Evolutionary conservation across 2,113 vertebrate species (phyloP), one percentile per base, ranked within the genome.

Genomic region (Hoplias malabaricus): DNA sequence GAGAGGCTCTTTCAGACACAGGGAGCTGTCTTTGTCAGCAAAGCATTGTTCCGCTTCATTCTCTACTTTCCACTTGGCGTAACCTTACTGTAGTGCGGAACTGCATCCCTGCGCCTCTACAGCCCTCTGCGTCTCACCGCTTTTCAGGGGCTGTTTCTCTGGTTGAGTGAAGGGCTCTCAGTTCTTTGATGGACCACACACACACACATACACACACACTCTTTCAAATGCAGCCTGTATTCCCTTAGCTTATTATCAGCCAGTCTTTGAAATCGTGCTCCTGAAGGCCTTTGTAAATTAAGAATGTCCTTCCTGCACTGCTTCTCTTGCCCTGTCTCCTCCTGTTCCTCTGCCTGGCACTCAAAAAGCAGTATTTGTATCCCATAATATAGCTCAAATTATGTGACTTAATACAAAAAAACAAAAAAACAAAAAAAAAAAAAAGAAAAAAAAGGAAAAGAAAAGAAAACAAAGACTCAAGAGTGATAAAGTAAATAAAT

Each of bases 351-450:
- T 74, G 80, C 69, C 72, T 77, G 66, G 48, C 59, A n/a, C 9
- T 63, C 33, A 75, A 65, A n/a, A 86, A 11, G 57, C 65, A 73
- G 75, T 77, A 76, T 86, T 89, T 86, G 84, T 84, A 14, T 84
- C 61, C 86, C 81, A 82, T 83, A 87, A 89, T 83, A 86, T 87
- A 85, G 68, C 68, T 1, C 70, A 86, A 84, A 86, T 86, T 78
- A 88, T 83, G 82, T 68, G 77, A 84, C 79, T 82, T 84, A 77
- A 85, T 83, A 74, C 82, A 83, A 80, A 84, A 80, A 75, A n/a
- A n/a, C n/a, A n/a, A n/a, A n/a, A n/a, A n/a, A n/a, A n/a, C n/a
- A n/a, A n/a, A n/a, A n/a, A n/a, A n/a, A n/a, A n/a, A n/a, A n/a
- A n/a, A n/a, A n/a, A n/a, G n/a, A n/a, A n/a, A n/a, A n/a, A n/a